A percentile compares a stretch with the other conserved stretches of the same genome.
phyloP scores from a whole-genome alignment of 2,888 invertebrate species.

The Belgica antarctica region DNA sequence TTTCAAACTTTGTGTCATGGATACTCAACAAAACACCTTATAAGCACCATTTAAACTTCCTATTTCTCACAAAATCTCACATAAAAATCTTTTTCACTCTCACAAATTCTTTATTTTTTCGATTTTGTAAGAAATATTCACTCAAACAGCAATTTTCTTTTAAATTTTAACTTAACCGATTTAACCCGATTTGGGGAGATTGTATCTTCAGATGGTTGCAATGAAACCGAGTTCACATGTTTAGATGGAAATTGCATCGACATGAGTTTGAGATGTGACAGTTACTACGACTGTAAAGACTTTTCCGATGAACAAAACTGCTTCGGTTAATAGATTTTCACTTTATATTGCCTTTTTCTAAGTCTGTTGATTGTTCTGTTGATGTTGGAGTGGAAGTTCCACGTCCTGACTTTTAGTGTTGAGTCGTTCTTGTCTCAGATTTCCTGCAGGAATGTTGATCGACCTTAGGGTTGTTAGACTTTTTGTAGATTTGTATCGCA shows the following conservation, averaged over 20 bases:
- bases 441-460: too few relatives aligned
- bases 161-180: neutral
- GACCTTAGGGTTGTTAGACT: neutral
- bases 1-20: slow-evolving; percentile 11
- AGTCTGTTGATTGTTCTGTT: neutral
- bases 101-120: too few relatives aligned
- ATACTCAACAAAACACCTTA: neutral
- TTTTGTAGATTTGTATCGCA: neutral
- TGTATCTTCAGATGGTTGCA: slow-evolving; percentile 57
- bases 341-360: slow-evolving; percentile 46
- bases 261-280: slow-evolving; percentile 76
- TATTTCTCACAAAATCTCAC: neutral
- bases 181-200: slow-evolving; percentile 16
- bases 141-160: neutral
- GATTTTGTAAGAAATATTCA: too few relatives aligned
- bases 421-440: too few relatives aligned
- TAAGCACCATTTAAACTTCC: neutral
- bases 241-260: slow-evolving; percentile 74
- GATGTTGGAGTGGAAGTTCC: neutral
- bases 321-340: slow-evolving; percentile 61
- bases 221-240: slow-evolving; percentile 68
- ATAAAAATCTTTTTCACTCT: neutral
- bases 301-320: slow-evolving; percentile 89
- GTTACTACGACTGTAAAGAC: slow-evolving; percentile 85
- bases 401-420: neutral